These are phyloP conservation scores for Arctia plantaginis DNA, from an alignment of 2,888 invertebrate genomes.

Conservation along the genomic window DNA sequence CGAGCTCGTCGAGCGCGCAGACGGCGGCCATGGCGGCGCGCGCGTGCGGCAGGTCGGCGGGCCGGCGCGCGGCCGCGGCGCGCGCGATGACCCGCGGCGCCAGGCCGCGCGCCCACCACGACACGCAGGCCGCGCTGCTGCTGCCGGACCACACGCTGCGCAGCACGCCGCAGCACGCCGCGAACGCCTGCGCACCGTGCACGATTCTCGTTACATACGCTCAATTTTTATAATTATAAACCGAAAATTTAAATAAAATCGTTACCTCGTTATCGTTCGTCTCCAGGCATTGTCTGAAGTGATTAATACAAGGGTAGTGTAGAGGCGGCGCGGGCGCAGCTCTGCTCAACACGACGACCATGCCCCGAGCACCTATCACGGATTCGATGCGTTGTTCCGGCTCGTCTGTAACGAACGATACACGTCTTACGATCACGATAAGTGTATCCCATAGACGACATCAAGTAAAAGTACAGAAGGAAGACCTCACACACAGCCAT, in stretches of 20 bases:
- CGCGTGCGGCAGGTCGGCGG: slow-evolving; percentile 63
- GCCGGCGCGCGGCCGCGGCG: slow-evolving; percentile 66
- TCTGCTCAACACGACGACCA: slow-evolving; percentile 95
- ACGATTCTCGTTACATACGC: too few relatives aligned
- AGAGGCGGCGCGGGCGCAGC: slow-evolving; percentile 93
- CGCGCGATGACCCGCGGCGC: slow-evolving; percentile 71
- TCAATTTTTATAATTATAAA: too few relatives aligned
- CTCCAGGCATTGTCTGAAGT: slow-evolving; percentile 93
- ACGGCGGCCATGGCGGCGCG: slow-evolving; percentile 72
- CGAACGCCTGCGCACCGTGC: slow-evolving; percentile 74
- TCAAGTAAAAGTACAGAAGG: too few relatives aligned
- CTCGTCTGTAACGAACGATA: slow-evolving; percentile 75
- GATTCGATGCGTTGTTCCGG: slow-evolving; percentile 93
- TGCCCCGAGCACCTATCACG: slow-evolving; percentile 94
- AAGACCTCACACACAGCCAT: too few relatives aligned
- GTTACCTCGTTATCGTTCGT: slow-evolving; percentile 75
- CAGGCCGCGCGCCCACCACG: slow-evolving; percentile 80
- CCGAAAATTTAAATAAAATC: neutral
- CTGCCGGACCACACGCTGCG: slow-evolving; percentile 70
- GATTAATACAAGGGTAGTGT: slow-evolving; percentile 96
- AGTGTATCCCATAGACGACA: too few relatives aligned
- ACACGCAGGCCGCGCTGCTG: slow-evolving; percentile 58
- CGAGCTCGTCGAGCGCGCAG: slow-evolving; percentile 73
- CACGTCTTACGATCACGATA: neutral
- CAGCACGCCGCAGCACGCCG: slow-evolving; percentile 72